Evolutionary conservation across 2,797 vertebrate species (phyloP), one percentile per base, ranked within the genome.

Genomic region (Molossus molossus): DNA sequence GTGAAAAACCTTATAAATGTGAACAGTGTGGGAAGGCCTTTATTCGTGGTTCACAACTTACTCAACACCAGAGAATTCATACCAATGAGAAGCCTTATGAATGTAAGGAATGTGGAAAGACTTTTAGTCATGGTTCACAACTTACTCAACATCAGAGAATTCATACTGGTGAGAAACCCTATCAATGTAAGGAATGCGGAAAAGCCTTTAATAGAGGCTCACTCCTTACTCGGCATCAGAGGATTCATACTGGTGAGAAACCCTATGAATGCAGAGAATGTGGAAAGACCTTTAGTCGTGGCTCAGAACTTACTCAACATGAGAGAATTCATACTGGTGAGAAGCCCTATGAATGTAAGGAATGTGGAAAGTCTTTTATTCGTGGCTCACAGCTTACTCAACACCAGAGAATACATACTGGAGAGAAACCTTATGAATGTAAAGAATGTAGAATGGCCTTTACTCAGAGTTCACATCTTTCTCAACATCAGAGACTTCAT

Each of bases 311-410:
- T 90, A 98, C 97, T 64, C 97, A 97, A 11, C 98, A 98, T 62
- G 96, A 96, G 58, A 94, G 98, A 70, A 98, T 97, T 37, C 98
- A 98, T 86, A 98, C 98, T 25, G 98, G 98, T 85, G 98, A 98
- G 89, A 98, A 98, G 80, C 98, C 98, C 1, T 98, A 98, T 95
- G 97, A 94, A 86, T 98, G 98, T 95, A 96, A 89, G 29, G 97
- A 98, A 81, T 98, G 98, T 85, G 98, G 98, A 1, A 98, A 98
- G 14, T 96, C 96, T 92, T 98, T 98, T 37, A 97, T 97, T 87
- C 98, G 98, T 95, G 96, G 97, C 76, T 98, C 98, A 55, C 98
- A 97, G 67, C 98, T 98, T 67, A 96, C 97, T n/a, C 97, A 97
- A 29, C 98, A 98, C 93, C 96, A 94, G 55, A 96, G 98, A 91